Conservation (phyloP, 2,797 vertebrate genomes). For the Rhincodon typus region DNA sequence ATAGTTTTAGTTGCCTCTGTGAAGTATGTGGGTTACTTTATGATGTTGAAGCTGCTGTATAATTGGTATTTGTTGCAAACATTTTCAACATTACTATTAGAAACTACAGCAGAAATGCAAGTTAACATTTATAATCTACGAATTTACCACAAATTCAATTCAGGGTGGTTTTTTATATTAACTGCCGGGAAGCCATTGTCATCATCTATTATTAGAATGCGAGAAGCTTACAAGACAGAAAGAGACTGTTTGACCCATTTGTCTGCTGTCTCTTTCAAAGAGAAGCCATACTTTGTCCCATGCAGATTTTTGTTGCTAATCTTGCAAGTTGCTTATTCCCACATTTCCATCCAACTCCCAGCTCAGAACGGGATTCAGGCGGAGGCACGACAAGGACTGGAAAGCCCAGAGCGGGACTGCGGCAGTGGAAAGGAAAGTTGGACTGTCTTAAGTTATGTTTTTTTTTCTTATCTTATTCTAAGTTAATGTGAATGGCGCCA, state of each 20-base stretch:
- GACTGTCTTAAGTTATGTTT: too few relatives aligned
- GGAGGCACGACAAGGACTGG: too few relatives aligned
- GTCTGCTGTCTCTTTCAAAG: background rate
- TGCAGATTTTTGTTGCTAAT: background rate
- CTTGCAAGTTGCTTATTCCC: too few relatives aligned
- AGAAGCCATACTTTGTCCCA: background rate
- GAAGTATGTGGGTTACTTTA: background rate
- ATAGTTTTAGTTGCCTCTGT: background rate
- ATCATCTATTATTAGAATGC: too few relatives aligned
- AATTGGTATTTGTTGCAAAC: background rate
- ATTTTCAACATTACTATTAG: background rate
- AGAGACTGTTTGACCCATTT: background rate
- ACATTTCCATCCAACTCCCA: background rate
- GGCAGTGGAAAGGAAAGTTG: too few relatives aligned
- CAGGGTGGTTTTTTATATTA: background rate
- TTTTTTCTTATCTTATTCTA: too few relatives aligned
- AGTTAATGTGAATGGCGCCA: too few relatives aligned
- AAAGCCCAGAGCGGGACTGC: too few relatives aligned
- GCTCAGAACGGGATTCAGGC: too few relatives aligned
- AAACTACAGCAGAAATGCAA: background rate
- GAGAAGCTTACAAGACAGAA: background rate
- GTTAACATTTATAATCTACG: background rate
- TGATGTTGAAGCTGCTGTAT: background rate
- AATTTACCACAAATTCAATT: background rate
- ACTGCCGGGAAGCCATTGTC: background rate